A percentile compares a stretch with the other conserved stretches of the same genome.
Evolutionary conservation across 2,113 vertebrate genomes (phyloP).

Genomic region (Melierax canorus): DNA sequence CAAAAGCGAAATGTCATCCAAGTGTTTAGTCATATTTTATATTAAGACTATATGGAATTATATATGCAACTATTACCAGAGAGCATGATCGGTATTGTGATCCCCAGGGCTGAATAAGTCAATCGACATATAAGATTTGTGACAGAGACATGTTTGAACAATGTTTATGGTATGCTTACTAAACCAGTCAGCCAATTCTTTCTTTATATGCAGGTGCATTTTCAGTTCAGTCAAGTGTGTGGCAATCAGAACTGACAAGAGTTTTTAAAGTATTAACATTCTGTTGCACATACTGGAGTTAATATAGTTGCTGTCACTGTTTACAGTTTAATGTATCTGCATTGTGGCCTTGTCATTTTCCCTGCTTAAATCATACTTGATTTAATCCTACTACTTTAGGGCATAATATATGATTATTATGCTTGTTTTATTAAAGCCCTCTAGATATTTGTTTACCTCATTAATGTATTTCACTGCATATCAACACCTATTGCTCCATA

Average conservation of each 20-base stretch:
- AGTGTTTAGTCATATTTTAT: background rate
- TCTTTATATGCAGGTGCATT: background rate
- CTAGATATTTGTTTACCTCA: background rate
- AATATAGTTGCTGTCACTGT: background rate
- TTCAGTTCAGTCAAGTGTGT: background rate
- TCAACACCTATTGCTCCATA: background rate
- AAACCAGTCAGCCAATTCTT: background rate
- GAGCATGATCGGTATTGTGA: background rate
- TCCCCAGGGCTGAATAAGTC: background rate
- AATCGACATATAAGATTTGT: background rate
- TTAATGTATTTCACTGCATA: background rate
- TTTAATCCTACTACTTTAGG: background rate
- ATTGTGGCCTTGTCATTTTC: background rate
- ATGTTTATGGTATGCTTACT: background rate
- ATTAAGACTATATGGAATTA: background rate
- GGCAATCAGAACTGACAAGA: background rate
- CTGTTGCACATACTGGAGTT: background rate
- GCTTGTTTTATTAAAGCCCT: background rate
- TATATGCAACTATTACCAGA: background rate
- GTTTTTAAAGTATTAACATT: background rate
- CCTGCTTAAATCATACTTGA: background rate
- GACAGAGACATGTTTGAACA: background rate
- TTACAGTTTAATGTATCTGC: background rate
- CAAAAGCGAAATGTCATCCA: background rate
- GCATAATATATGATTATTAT: background rate